Evolutionary conservation across 2,888 invertebrate species (phyloP).

Genomic region (Pachycephus smyrnensis): DNA sequence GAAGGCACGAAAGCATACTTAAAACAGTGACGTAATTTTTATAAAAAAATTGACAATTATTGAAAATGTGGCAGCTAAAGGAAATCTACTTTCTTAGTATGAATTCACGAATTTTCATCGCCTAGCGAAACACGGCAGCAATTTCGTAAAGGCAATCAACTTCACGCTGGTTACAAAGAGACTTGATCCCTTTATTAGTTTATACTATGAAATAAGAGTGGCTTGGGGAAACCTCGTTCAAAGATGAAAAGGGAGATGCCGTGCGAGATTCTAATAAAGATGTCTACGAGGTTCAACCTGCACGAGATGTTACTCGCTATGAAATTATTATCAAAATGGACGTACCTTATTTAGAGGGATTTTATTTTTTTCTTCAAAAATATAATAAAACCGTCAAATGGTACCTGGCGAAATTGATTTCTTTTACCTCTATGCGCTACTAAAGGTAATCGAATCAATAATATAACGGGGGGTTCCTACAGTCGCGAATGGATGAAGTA

Average conservation of each 20-base stretch:
- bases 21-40: too few species aligned
- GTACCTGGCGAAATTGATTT: neutral
- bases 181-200: neutral
- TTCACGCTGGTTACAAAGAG: neutral
- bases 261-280: neutral
- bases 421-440: neutral
- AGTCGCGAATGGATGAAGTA: neutral
- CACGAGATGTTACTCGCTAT: neutral
- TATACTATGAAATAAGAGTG: neutral
- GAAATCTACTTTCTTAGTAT: neutral
- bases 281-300: neutral
- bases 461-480: neutral
- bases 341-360: too few species aligned
- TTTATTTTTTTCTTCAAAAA: too few species aligned
- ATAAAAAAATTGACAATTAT: neutral
- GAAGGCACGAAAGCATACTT: neutral
- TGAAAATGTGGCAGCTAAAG: neutral
- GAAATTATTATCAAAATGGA: neutral
- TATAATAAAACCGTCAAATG: neutral
- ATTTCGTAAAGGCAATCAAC: neutral
- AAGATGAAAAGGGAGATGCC: neutral
- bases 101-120: too few species aligned
- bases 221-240: neutral
- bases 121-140: neutral
- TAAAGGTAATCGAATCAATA: neutral